Conservation (phyloP, 2,888 invertebrate genomes). For the Xylota sylvarum region DNA sequence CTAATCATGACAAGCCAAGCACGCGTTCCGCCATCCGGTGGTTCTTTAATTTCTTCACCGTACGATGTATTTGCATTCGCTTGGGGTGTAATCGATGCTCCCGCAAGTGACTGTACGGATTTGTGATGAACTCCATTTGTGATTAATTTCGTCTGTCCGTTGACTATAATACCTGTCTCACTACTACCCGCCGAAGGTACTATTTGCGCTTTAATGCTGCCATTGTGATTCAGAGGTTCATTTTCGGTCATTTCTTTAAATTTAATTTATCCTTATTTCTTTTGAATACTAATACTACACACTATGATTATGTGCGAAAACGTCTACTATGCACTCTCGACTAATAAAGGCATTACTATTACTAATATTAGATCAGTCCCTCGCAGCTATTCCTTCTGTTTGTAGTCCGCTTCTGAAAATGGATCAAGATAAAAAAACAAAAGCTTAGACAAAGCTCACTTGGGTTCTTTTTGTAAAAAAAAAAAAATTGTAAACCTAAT, state of each 20-base stretch:
- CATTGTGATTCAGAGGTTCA: constrained; percentile 81
- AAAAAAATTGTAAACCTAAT: constrained; percentile 6
- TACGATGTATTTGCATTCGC: constrained; percentile 27
- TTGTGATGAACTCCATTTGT: constrained; percentile 61
- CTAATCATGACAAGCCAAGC: constrained; percentile 93
- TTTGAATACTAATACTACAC: background rate
- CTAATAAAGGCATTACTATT: constrained; percentile 20
- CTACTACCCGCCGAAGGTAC: constrained; percentile 76
- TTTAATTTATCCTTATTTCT: constrained; percentile 9
- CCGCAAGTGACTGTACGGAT: constrained; percentile 30
- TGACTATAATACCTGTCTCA: constrained; percentile 36
- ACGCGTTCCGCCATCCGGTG: constrained; percentile 91
- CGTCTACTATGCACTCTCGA: background rate
- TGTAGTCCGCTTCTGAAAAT: constrained; percentile 40
- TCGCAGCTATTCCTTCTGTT: constrained; percentile 3
- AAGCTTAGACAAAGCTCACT: background rate
- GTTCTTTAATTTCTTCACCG: constrained; percentile 82
- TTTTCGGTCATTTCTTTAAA: constrained; percentile 80
- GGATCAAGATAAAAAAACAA: constrained; percentile 17
- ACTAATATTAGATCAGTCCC: background rate
- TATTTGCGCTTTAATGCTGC: constrained; percentile 80
- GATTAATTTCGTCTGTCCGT: constrained; percentile 53
- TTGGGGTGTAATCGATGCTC: constrained; percentile 4
- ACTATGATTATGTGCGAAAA: background rate
- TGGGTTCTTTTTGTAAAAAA: background rate